phyloP scores from a whole-genome alignment of 1,140 invertebrate genomes.

The Sminthurides bifidus region DNA sequence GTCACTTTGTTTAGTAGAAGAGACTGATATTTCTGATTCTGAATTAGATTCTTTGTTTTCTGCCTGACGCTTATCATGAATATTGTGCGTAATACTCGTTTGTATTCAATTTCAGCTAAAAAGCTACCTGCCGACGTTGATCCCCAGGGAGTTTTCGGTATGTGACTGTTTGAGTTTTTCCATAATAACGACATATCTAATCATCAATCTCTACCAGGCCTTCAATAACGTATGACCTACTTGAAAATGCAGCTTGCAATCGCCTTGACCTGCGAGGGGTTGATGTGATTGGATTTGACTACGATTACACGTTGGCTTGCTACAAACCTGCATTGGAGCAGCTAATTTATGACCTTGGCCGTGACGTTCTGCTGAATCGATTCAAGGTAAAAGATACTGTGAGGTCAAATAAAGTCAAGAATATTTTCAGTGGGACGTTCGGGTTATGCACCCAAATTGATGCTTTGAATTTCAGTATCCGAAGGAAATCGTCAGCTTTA shows the following conservation, averaged over 20 bases:
- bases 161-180: too few species aligned
- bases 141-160: too few species aligned
- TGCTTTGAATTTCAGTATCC: slow-evolving; percentile 62
- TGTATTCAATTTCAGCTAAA: slow-evolving; percentile 49
- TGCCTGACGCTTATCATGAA: background rate
- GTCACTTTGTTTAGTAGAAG: background rate
- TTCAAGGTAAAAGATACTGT: slow-evolving; percentile 57
- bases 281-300: slow-evolving; percentile 95
- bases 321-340: slow-evolving; percentile 83
- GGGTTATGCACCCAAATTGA: slow-evolving; percentile 5
- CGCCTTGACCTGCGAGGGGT: slow-evolving; percentile 83
- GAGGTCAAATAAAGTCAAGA: background rate
- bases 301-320: slow-evolving; percentile 94
- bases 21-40: background rate
- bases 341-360: slow-evolving; percentile 82
- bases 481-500: slow-evolving; percentile 59
- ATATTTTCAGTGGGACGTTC: slow-evolving; percentile 2
- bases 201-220: too few species aligned
- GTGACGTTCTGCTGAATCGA: slow-evolving; percentile 72
- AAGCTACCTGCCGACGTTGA: slow-evolving; percentile 77
- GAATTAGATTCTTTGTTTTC: too few species aligned
- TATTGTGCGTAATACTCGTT: background rate
- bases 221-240: too few species aligned
- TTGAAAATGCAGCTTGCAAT: too few species aligned
- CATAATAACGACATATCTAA: too few species aligned